These are phyloP conservation scores for Zalophus californianus DNA, from an alignment of 2,797 vertebrate genomes.

Conservation along the genomic window DNA sequence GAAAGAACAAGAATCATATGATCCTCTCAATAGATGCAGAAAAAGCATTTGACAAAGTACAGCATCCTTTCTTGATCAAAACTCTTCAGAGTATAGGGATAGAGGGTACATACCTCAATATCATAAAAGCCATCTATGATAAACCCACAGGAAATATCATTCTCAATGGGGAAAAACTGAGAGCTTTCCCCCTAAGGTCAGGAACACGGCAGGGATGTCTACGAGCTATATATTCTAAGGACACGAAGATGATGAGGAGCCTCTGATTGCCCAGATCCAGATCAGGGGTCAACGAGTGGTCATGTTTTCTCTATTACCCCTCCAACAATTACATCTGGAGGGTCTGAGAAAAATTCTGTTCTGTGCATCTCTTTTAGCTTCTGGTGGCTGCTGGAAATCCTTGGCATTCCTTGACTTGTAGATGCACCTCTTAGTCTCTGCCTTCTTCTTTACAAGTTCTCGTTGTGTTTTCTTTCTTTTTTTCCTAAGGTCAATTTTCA, in stretches of 20 bases:
- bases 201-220: too few relatives aligned
- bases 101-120: too few relatives aligned
- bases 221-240: neutral
- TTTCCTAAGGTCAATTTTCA: neutral
- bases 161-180: too few relatives aligned
- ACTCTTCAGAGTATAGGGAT: too few relatives aligned
- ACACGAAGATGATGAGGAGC: neutral
- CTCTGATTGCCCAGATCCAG: neutral
- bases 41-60: too few relatives aligned
- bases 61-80: too few relatives aligned
- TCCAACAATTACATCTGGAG: neutral
- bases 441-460: neutral
- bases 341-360: neutral
- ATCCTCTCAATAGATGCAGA: too few relatives aligned
- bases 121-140: too few relatives aligned
- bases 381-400: neutral
- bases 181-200: too few relatives aligned
- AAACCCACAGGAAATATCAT: too few relatives aligned
- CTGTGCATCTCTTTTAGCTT: neutral
- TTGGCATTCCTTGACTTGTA: neutral
- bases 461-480: neutral
- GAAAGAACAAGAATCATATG: too few relatives aligned
- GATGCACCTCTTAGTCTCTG: neutral
- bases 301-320: neutral
- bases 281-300: neutral